Conservation (phyloP, 2,888 invertebrate genomes). For the Torymus auratus region DNA sequence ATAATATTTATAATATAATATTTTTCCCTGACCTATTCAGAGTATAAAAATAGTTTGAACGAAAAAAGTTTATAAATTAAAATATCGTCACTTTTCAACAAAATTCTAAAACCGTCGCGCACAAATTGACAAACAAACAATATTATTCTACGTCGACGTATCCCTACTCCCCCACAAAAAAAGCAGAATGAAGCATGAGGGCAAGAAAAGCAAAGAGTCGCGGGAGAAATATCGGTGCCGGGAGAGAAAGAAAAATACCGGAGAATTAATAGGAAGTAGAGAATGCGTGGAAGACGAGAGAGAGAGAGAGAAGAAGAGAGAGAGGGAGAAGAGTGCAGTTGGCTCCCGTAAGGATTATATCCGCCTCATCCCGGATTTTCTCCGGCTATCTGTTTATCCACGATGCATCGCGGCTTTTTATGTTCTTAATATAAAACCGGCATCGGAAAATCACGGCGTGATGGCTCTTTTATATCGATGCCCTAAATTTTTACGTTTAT, state of each 20-base stretch:
- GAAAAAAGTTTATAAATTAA: too few relatives aligned
- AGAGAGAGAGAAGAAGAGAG: slow-evolving; percentile 3
- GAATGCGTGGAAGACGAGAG: background rate
- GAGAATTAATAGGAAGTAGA: slow-evolving; percentile 11
- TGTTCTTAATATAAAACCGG: slow-evolving; percentile 3
- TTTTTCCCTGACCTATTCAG: too few relatives aligned
- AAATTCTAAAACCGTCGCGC: too few relatives aligned
- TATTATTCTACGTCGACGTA: background rate
- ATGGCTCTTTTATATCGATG: background rate
- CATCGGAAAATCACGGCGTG: slow-evolving; percentile 15
- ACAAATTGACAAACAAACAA: slow-evolving; percentile 1
- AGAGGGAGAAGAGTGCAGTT: background rate
- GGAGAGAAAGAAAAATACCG: slow-evolving; percentile 18
- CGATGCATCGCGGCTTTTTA: slow-evolving; percentile 22
- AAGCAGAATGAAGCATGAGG: too few relatives aligned
- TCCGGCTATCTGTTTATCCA: slow-evolving; percentile 38
- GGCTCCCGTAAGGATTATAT: slow-evolving; percentile 40
- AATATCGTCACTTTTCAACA: too few relatives aligned
- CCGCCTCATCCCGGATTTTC: slow-evolving; percentile 48
- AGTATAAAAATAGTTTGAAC: too few relatives aligned
- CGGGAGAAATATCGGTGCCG: background rate
- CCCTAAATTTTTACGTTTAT: background rate
- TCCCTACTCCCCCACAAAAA: too few relatives aligned
- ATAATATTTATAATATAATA: too few relatives aligned
- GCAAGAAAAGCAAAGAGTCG: too few relatives aligned